A percentile compares a stretch with the other conserved stretches of the same genome.
Evolutionary conservation across 2,888 invertebrate species (phyloP).

Genomic region (Microctonus hyperodae): DNA sequence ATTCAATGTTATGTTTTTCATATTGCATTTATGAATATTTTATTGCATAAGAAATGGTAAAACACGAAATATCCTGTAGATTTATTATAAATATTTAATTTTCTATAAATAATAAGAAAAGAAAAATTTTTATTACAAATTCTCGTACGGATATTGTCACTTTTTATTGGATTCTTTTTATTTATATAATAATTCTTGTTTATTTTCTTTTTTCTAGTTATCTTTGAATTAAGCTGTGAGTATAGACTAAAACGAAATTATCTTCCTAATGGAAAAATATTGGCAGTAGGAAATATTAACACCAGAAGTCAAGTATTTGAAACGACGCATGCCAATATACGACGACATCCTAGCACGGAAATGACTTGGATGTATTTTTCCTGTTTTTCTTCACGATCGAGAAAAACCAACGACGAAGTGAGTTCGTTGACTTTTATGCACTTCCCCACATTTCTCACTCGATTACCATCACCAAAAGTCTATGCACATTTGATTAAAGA

Average conservation of each 20-base stretch:
- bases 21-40: too few relatives aligned
- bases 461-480: not conserved
- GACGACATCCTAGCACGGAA: slow-evolving; percentile 32
- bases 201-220: slow-evolving; percentile 43
- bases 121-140: slow-evolving; percentile 36
- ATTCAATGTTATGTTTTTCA: too few relatives aligned
- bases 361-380: slow-evolving; percentile 31
- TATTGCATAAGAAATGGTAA: too few relatives aligned
- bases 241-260: slow-evolving; percentile 50
- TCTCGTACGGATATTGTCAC: slow-evolving; percentile 15
- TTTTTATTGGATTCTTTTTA: not conserved
- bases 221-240: too few relatives aligned
- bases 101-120: too few relatives aligned
- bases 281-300: slow-evolving; percentile 37
- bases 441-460: not conserved
- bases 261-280: slow-evolving; percentile 47
- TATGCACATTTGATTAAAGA: not conserved
- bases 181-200: slow-evolving; percentile 13
- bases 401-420: not conserved
- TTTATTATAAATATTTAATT: too few relatives aligned
- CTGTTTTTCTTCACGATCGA: not conserved
- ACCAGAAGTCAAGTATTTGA: not conserved
- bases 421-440: too few relatives aligned
- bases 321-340: not conserved
- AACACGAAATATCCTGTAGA: too few relatives aligned